Evolutionary conservation across 1,140 invertebrate species (phyloP).

Genomic region (Saccostrea glomerata): DNA sequence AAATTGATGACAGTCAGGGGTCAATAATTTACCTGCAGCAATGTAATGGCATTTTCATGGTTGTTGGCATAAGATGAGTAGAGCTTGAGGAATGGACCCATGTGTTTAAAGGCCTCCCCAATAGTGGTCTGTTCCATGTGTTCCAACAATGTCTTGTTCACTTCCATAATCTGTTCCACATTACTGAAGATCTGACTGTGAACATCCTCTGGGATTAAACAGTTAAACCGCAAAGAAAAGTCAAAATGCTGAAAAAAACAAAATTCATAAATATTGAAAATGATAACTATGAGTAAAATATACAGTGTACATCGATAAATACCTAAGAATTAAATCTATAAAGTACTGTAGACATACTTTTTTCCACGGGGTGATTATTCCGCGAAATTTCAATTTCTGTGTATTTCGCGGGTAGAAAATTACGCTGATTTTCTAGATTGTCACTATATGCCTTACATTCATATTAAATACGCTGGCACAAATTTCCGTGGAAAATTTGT

Average conservation of each 20-base stretch:
- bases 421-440: too few species aligned
- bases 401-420: too few species aligned
- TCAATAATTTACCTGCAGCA: constrained; percentile 67
- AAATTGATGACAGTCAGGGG: background rate
- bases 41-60: constrained; percentile 82
- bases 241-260: constrained; percentile 83
- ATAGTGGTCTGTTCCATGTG: constrained; percentile 84
- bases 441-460: too few species aligned
- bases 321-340: too few species aligned
- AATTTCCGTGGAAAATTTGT: too few species aligned
- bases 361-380: too few species aligned
- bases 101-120: constrained; percentile 84
- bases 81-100: constrained; percentile 88
- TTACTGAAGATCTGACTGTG: constrained; percentile 85
- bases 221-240: constrained; percentile 83
- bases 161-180: constrained; percentile 85
- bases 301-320: too few species aligned
- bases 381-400: too few species aligned
- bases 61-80: constrained; percentile 89
- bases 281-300: too few species aligned
- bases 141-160: constrained; percentile 85
- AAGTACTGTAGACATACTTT: too few species aligned
- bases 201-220: constrained; percentile 82
- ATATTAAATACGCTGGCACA: too few species aligned
- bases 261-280: too few species aligned